Percentiles rank a stretch among this genome's conserved stretches.
Conservation (phyloP, 92 coral and sea anemone species). For the Pocillopora grandis region DNA sequence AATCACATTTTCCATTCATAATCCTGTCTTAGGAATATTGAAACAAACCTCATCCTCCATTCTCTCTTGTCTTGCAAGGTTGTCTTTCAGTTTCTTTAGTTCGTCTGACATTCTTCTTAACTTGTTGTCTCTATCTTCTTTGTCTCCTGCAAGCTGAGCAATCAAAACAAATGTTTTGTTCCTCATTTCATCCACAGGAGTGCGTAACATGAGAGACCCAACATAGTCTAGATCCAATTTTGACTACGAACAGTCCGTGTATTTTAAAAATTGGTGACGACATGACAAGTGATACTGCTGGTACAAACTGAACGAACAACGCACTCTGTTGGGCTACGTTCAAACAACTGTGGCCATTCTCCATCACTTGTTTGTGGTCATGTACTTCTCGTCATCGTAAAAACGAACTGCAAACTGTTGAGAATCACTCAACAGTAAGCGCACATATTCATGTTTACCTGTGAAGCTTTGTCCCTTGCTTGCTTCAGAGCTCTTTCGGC, state of each 20-base stretch:
- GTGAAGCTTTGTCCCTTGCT: constrained; percentile 48
- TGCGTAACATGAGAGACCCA: background rate
- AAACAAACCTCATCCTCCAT: constrained; percentile 53
- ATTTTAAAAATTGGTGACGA: no score
- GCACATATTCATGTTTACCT: constrained; percentile 21
- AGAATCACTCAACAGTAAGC: no score
- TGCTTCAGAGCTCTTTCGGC: constrained; percentile 70
- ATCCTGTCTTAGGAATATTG: background rate
- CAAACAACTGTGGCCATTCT: no score
- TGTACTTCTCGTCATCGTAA: no score
- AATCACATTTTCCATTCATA: background rate
- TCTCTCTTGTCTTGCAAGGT: constrained; percentile 50
- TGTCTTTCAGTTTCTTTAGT: constrained; percentile 51
- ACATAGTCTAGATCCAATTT: background rate
- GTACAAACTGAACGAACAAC: no score
- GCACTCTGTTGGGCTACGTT: no score
- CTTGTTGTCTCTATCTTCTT: constrained; percentile 54
- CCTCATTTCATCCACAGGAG: no score
- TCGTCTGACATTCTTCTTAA: constrained; percentile 67
- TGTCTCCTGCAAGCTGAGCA: constrained; percentile 70
- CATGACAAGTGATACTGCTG: no score
- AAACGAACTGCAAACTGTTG: no score
- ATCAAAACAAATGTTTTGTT: background rate
- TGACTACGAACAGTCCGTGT: no score
- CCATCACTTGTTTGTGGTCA: no score